Evolutionary conservation across 2,888 invertebrate genomes (phyloP).

Genomic region (Pyrocoelia pectoralis): DNA sequence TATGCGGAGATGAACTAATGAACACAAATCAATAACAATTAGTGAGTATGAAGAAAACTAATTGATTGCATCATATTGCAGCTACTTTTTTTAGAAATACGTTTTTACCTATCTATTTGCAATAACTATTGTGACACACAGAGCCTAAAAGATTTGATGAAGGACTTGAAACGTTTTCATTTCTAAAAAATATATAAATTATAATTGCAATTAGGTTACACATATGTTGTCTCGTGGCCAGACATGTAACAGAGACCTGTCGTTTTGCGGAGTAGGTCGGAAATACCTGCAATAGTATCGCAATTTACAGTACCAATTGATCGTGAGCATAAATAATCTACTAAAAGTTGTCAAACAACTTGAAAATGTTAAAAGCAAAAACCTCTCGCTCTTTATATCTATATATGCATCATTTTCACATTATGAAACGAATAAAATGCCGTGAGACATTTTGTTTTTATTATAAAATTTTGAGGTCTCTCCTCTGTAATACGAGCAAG

Average conservation of each 20-base stretch:
- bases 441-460: not conserved
- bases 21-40: no score
- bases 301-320: conserved; percentile 29
- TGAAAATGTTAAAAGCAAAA: conserved; percentile 5
- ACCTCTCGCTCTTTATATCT: not conserved
- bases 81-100: no score
- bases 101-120: no score
- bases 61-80: no score
- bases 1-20: no score
- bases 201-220: conserved; percentile 19
- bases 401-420: conserved; percentile 1
- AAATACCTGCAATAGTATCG: conserved; percentile 27
- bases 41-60: no score
- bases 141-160: not conserved
- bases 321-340: conserved; percentile 14
- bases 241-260: conserved; percentile 23
- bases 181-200: conserved; percentile 14
- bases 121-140: not conserved
- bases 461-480: not conserved
- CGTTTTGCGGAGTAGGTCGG: conserved; percentile 26
- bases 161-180: not conserved
- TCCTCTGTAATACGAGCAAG: not conserved
- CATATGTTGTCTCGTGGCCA: conserved; percentile 26
- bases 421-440: not conserved
- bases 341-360: conserved; percentile 27